Evolutionary conservation across 2,113 vertebrate species (phyloP).

Genomic region (Spilogale gracilis): DNA sequence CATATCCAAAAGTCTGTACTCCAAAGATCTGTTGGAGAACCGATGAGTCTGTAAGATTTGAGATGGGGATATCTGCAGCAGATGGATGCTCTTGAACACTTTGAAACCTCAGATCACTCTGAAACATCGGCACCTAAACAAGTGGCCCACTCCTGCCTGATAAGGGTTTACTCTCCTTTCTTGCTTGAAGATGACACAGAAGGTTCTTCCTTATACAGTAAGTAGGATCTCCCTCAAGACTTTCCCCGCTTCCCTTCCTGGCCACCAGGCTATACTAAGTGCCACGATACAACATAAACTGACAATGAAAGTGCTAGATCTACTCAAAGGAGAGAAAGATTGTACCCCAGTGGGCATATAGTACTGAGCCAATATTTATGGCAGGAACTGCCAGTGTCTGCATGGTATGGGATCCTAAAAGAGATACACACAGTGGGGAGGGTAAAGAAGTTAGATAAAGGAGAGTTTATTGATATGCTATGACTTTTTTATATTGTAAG

Average conservation of each 20-base stretch:
- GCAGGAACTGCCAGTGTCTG: neutral
- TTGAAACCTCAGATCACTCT: neutral
- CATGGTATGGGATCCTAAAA: neutral
- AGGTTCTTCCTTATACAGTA: neutral
- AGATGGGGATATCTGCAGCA: neutral
- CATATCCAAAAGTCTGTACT: neutral
- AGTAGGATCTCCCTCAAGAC: neutral
- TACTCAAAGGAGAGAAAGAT: neutral
- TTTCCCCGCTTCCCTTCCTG: neutral
- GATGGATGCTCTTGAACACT: neutral
- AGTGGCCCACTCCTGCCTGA: neutral
- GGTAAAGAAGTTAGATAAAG: neutral
- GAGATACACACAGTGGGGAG: neutral
- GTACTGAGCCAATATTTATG: neutral
- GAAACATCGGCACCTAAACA: neutral
- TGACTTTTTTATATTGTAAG: neutral
- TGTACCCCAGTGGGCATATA: neutral
- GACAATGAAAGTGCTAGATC: neutral
- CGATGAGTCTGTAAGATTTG: neutral
- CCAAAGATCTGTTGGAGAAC: neutral
- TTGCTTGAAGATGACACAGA: neutral
- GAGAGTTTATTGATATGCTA: neutral
- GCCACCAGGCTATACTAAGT: neutral
- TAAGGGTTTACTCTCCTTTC: neutral
- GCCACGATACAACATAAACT: neutral